Conservation (phyloP, 1,140 invertebrate species). For the Samia ricini region DNA sequence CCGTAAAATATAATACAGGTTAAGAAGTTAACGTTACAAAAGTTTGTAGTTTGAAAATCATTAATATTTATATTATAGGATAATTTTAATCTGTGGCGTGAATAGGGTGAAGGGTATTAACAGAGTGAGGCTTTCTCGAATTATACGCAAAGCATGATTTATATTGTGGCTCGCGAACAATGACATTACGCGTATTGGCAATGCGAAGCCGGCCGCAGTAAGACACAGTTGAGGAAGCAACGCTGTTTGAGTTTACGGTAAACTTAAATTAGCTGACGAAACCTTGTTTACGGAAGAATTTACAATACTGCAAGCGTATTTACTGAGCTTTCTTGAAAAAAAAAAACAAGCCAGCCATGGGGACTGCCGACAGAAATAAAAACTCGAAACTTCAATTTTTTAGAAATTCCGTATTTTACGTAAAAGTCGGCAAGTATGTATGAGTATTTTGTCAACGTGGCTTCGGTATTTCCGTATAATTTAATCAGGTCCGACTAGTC, state of each 20-base stretch:
- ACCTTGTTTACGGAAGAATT: conserved; percentile 40
- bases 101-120: conserved; percentile 35
- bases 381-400: too few relatives aligned
- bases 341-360: too few relatives aligned
- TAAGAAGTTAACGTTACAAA: conserved; percentile 12
- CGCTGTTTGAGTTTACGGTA: conserved; percentile 57
- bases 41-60: conserved; percentile 9
- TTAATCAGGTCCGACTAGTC: too few relatives aligned
- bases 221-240: conserved; percentile 45
- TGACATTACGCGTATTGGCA: conserved; percentile 44
- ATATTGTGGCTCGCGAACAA: conserved; percentile 68
- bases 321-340: neutral
- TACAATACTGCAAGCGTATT: neutral
- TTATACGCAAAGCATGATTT: conserved; percentile 54
- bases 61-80: neutral
- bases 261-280: conserved; percentile 65
- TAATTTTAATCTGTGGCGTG: conserved; percentile 34
- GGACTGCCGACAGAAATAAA: too few relatives aligned
- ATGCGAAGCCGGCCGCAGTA: conserved; percentile 30
- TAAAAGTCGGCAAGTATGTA: too few relatives aligned
- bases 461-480: too few relatives aligned
- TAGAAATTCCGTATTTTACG: too few relatives aligned
- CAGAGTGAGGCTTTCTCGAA: conserved; percentile 45
- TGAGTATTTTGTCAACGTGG: too few relatives aligned
- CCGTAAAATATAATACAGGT: conserved; percentile 17